Evolutionary conservation across 2,113 vertebrate species (phyloP).

Genomic region (Gymnorhina tibicen): DNA sequence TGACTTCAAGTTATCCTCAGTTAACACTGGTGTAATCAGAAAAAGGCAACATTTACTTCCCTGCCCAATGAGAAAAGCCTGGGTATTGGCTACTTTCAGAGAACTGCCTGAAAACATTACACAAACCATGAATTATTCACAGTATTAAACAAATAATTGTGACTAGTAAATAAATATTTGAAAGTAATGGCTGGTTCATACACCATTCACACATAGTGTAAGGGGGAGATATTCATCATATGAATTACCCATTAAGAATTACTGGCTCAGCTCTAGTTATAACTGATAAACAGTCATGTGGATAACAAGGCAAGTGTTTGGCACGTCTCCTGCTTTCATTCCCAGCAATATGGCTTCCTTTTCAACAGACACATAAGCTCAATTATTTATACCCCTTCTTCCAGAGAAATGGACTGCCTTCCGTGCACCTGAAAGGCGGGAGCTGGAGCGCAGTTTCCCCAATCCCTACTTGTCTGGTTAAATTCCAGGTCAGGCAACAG

Average conservation of each 20-base stretch:
- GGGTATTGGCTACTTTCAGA: slow-evolving; percentile 51
- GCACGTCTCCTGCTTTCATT: slow-evolving; percentile 40
- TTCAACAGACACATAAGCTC: slow-evolving; percentile 30
- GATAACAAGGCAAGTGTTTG: slow-evolving; percentile 56
- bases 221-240: slow-evolving; percentile 58
- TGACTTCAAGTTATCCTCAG: slow-evolving; percentile 63
- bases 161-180: slow-evolving; percentile 67
- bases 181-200: slow-evolving; percentile 48
- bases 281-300: slow-evolving; percentile 56
- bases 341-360: slow-evolving; percentile 51
- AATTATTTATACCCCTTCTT: neutral
- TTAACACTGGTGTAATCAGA: slow-evolving; percentile 57
- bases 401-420: slow-evolving; percentile 14
- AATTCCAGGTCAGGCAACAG: slow-evolving; percentile 59
- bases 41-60: slow-evolving; percentile 52
- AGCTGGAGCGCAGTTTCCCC: neutral
- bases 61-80: slow-evolving; percentile 50
- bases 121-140: slow-evolving; percentile 61
- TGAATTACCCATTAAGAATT: slow-evolving; percentile 65
- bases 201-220: slow-evolving; percentile 40
- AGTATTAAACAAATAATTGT: slow-evolving; percentile 66
- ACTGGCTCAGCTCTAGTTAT: slow-evolving; percentile 44
- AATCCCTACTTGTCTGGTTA: slow-evolving; percentile 51
- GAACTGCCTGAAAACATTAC: slow-evolving; percentile 52
- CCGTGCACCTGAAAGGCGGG: slow-evolving; percentile 43